Evolutionary conservation across 2,888 invertebrate genomes (phyloP).

Genomic region (Chrysolina americana): DNA sequence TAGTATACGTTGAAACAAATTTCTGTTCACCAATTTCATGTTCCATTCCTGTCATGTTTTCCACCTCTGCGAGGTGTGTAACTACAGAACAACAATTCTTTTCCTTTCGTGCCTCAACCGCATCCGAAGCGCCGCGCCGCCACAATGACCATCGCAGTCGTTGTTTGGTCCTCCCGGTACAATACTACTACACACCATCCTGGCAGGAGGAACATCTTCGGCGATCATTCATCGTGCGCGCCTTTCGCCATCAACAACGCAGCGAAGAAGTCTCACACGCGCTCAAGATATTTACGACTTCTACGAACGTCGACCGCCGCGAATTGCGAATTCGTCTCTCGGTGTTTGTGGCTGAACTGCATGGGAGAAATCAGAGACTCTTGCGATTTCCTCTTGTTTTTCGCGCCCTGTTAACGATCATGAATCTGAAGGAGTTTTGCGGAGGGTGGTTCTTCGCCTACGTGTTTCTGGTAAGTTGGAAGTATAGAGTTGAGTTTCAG

Average conservation of each 20-base stretch:
- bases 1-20: too few relatives aligned
- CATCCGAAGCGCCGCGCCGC: conserved; percentile 1
- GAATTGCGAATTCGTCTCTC: conserved; percentile 13
- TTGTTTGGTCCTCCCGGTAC: conserved; percentile 42
- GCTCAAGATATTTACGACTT: conserved; percentile 25
- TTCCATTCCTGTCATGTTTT: too few relatives aligned
- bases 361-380: conserved; percentile 8
- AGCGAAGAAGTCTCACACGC: conserved; percentile 31
- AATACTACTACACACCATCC: conserved; percentile 40
- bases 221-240: conserved; percentile 61
- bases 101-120: not conserved
- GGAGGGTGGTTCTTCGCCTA: conserved; percentile 33
- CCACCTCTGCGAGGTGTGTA: too few relatives aligned
- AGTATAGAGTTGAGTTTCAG: not conserved
- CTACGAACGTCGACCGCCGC: not conserved
- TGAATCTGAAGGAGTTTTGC: conserved; percentile 38
- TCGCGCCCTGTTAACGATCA: conserved; percentile 28
- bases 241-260: conserved; percentile 47
- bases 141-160: conserved; percentile 1
- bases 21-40: too few relatives aligned
- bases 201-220: conserved; percentile 45
- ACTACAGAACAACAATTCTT: too few relatives aligned
- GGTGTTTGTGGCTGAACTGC: conserved; percentile 15
- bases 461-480: conserved; percentile 42
- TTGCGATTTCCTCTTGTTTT: conserved; percentile 4